Percentiles rank a stretch among this genome's conserved stretches.
Conservation (phyloP, 2,888 invertebrate genomes). For the Xanthorhoe designata region DNA sequence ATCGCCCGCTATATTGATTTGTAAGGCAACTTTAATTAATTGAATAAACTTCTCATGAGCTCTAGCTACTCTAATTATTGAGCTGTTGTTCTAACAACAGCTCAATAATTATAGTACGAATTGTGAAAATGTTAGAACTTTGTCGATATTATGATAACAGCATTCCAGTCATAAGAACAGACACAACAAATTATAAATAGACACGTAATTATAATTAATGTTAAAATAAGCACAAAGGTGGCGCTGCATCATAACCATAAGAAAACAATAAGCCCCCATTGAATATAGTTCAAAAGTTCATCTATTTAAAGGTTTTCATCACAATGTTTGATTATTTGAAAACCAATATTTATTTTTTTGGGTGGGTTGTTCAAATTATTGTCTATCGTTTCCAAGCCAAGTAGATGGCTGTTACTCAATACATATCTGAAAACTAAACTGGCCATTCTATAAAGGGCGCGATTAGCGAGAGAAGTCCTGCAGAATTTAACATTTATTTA, state of each 20-base stretch:
- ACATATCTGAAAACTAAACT: too few species aligned
- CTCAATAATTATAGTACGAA: background rate
- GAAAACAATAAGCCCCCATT: conserved; percentile 13
- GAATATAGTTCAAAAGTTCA: conserved; percentile 6
- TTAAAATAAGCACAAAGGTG: conserved; percentile 18
- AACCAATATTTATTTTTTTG: too few species aligned
- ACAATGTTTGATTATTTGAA: background rate
- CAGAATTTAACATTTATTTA: too few species aligned
- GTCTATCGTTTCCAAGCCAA: too few species aligned
- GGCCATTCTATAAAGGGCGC: too few species aligned
- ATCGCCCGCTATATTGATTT: too few species aligned
- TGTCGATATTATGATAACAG: background rate
- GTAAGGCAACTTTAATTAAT: background rate
- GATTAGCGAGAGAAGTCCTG: too few species aligned
- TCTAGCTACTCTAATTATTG: too few species aligned
- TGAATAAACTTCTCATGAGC: background rate
- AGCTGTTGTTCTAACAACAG: too few species aligned
- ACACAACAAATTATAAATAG: conserved; percentile 4
- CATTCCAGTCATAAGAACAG: background rate
- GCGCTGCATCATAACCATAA: background rate
- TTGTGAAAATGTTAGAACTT: background rate
- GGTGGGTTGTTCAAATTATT: too few species aligned
- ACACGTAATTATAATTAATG: conserved; percentile 11
- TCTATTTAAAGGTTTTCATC: background rate
- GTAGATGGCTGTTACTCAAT: too few species aligned